Evolutionary conservation across 1,140 invertebrate species (phyloP), one percentile per base, ranked within the genome.

Genomic region (Hirudo medicinalis): DNA sequence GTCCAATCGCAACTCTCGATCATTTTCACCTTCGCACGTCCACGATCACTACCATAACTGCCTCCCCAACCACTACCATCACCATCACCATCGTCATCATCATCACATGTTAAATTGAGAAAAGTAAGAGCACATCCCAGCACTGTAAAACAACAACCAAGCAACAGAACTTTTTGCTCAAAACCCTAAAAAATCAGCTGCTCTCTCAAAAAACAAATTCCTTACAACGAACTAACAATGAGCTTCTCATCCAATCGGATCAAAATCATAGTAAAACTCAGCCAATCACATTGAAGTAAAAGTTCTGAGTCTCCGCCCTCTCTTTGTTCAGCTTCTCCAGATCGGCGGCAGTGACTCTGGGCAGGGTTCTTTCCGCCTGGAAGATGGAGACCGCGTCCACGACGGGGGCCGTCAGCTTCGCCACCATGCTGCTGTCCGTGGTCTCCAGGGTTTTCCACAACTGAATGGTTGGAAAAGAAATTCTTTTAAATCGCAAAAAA

Each of bases 401-500:
- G 81, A 91, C 89, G 77, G 89, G 88, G 19, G 86, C 85, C 74
- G 86, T 89, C 43, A 92, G 86, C 88, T 91, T 90, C 71, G 90
- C 88, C 72, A 93, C 84, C 54, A 96, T 84, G 70, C 90, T 89
- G 57, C 87, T 88, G 82, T 97, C 93, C 19, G 92, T 92, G 0
- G 91, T 92, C 83, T 96, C 92, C 49, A 97, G 83, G 3, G 91
- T 94, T 82, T 96, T 96, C 90, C 92, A 95, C 11, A 83, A 80
- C 83, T 84, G 74, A 22, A 43, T 3, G 6, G 29, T 67, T 67
- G 2, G 2, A n/a, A 20, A 25, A 36, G 32, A 36, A 36, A 36
- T 6, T 36, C 32, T 49, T 49, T 49, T 49, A 49, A 49, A 13
- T 49, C 11, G 11, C 3, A 49, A 49, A 49, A 17, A 15, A 11